phyloP scores from a whole-genome alignment of 2,113 vertebrate species.

The Ranitomeya imitator region DNA sequence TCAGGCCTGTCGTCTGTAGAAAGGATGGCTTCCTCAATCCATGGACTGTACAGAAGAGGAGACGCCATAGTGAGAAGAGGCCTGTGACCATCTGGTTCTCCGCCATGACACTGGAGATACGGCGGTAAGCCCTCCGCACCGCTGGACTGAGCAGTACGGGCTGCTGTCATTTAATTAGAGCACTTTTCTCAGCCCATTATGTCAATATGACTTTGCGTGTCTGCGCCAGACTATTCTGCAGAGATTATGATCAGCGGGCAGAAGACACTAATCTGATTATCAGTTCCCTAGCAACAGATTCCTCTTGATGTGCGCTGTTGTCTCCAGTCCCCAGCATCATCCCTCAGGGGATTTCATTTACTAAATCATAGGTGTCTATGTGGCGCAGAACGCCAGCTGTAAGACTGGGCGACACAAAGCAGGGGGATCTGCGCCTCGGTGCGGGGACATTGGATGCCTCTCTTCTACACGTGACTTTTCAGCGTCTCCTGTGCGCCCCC shows the following conservation, averaged over 20 bases:
- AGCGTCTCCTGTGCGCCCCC: too few relatives aligned
- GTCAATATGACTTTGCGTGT: conserved; percentile 45
- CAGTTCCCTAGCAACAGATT: conserved; percentile 55
- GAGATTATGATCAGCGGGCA: conserved; percentile 47
- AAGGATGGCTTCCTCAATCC: too few relatives aligned
- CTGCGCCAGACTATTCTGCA: conserved; percentile 26
- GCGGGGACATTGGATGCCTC: not conserved
- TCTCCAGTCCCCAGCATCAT: conserved; percentile 12
- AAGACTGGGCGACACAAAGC: not conserved
- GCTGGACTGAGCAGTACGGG: not conserved
- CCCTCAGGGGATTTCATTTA: not conserved
- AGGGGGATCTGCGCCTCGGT: not conserved
- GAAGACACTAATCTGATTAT: conserved; percentile 54
- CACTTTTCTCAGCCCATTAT: conserved; percentile 24
- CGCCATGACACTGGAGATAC: not conserved
- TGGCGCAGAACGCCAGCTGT: not conserved
- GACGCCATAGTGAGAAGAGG: not conserved
- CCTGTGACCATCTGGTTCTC: not conserved
- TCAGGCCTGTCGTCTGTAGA: too few relatives aligned
- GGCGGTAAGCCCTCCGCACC: not conserved
- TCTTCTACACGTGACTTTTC: not conserved
- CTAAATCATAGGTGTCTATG: conserved; percentile 43
- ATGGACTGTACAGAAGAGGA: not conserved
- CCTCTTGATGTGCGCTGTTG: conserved; percentile 38
- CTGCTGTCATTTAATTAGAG: conserved; percentile 40